A percentile compares a stretch with the other conserved stretches of the same genome.
These are phyloP conservation scores for Plusia festucae DNA, from an alignment of 2,888 invertebrate species.

Conservation along the genomic window DNA sequence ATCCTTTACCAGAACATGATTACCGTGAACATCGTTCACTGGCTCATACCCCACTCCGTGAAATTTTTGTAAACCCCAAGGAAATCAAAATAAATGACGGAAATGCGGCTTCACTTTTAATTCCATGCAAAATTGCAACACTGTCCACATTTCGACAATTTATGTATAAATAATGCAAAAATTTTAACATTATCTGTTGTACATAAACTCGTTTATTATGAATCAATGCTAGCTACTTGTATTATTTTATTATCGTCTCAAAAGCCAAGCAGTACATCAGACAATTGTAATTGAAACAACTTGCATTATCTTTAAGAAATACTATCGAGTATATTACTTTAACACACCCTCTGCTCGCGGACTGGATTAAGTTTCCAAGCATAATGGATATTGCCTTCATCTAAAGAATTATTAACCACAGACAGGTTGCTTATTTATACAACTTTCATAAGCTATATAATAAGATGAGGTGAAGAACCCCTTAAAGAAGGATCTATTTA, in stretches of 20 bases:
- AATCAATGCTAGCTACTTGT: no score
- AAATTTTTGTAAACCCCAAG: neutral
- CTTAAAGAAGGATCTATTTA: no score
- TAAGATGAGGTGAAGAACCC: no score
- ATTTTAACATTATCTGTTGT: neutral
- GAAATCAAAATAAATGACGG: neutral
- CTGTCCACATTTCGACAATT: neutral
- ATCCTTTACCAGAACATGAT: no score
- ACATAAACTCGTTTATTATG: no score
- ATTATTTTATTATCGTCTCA: no score
- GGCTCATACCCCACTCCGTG: neutral
- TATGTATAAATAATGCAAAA: neutral
- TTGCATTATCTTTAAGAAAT: neutral
- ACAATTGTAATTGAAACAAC: no score
- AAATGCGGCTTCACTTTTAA: neutral
- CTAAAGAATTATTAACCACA: no score
- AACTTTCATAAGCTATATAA: no score
- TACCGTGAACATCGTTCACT: no score
- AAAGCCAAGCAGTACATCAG: no score
- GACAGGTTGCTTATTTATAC: no score
- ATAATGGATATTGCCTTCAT: constrained; percentile 1
- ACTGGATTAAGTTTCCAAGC: neutral
- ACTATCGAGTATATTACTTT: neutral
- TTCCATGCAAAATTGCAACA: neutral
- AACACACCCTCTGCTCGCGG: neutral